phyloP scores from a whole-genome alignment of 2,888 invertebrate genomes.

The Oxytorus armatus region DNA sequence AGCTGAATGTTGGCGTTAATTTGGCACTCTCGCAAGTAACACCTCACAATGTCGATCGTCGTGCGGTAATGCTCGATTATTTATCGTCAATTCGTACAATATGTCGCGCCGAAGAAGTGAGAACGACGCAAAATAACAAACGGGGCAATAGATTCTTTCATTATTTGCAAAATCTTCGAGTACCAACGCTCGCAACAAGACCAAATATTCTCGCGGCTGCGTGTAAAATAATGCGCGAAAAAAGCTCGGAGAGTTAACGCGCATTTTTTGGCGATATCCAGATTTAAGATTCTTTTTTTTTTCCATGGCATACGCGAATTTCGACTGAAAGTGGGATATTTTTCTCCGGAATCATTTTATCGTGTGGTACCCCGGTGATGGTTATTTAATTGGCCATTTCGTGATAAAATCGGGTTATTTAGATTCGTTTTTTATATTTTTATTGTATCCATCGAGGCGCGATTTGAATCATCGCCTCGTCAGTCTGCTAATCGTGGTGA shows the following conservation, averaged over 20 bases:
- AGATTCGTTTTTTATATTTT: neutral
- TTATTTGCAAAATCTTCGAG: constrained; percentile 88
- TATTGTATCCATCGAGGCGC: too few species aligned
- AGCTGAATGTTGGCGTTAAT: constrained; percentile 74
- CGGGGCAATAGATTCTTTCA: constrained; percentile 92
- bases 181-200: constrained; percentile 71
- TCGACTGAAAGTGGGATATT: constrained; percentile 27
- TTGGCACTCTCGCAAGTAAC: constrained; percentile 85
- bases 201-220: constrained; percentile 78
- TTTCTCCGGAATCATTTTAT: constrained; percentile 5
- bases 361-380: constrained; percentile 1
- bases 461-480: too few species aligned
- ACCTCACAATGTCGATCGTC: constrained; percentile 85
- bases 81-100: constrained; percentile 89
- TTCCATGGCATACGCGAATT: neutral
- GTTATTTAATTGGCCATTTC: constrained; percentile 20
- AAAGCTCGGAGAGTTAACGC: constrained; percentile 54
- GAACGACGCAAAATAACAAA: constrained; percentile 87
- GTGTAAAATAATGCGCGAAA: constrained; percentile 78
- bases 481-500: neutral
- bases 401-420: constrained; percentile 49
- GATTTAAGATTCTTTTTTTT: neutral
- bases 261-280: neutral
- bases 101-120: constrained; percentile 88
- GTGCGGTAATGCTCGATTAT: constrained; percentile 88